These are phyloP conservation scores for Ditylenchus dipsaci DNA, from an alignment of 1,140 invertebrate species.

Conservation along the genomic window DNA sequence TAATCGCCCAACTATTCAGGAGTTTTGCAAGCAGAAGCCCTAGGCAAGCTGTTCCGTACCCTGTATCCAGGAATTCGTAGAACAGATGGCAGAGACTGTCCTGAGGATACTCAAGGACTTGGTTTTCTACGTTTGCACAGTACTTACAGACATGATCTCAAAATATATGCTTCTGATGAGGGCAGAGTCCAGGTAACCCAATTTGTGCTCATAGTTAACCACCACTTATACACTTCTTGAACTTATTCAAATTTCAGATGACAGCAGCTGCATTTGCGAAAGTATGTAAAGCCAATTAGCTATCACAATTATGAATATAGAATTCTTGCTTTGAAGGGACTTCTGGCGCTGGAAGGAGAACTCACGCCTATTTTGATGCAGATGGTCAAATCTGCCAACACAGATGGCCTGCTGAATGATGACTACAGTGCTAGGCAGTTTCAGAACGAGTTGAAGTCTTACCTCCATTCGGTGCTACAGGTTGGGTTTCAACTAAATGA, in stretches of 20 bases:
- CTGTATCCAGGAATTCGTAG: conserved; percentile 79
- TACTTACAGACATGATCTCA: conserved; percentile 95
- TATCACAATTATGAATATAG: background rate
- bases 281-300: conserved; percentile 62
- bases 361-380: conserved; percentile 96
- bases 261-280: conserved; percentile 98
- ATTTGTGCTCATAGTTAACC: no score
- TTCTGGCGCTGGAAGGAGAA: conserved; percentile 93
- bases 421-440: conserved; percentile 72
- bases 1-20: conserved; percentile 13
- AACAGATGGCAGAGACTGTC: conserved; percentile 67
- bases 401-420: conserved; percentile 93
- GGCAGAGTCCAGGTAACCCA: conserved; percentile 74
- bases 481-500: conserved; percentile 8
- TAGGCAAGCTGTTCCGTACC: conserved; percentile 94
- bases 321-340: conserved; percentile 61
- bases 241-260: conserved; percentile 70
- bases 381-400: conserved; percentile 99
- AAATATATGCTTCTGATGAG: conserved; percentile 99
- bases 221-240: no score
- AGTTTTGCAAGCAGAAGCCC: conserved; percentile 61
- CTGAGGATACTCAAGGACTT: conserved; percentile 77
- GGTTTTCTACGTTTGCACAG: conserved; percentile 88
- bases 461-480: conserved; percentile 67
- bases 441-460: conserved; percentile 80